Conservation (phyloP, 2,113 vertebrate genomes). For the Proterorhinus semilunaris region DNA sequence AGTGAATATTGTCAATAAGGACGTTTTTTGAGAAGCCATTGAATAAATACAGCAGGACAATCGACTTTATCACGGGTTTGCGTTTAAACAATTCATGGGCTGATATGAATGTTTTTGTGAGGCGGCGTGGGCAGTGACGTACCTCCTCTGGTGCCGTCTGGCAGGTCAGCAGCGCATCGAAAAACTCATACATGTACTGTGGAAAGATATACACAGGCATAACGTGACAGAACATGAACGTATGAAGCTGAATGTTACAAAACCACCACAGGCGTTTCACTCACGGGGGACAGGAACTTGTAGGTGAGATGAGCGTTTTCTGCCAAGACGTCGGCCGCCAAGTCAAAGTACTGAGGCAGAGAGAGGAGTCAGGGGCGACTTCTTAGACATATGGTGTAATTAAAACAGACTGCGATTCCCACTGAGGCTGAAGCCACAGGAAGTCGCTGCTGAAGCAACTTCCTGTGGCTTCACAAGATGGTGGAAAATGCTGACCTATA, state of each 20-base stretch:
- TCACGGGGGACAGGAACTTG: conserved; percentile 87
- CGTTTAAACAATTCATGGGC: no score
- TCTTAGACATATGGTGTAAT: conserved; percentile 44
- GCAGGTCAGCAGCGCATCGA: conserved; percentile 91
- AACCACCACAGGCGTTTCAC: neutral
- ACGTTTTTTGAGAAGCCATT: no score
- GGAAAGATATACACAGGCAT: neutral
- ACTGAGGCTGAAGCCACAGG: conserved; percentile 12
- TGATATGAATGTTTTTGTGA: neutral
- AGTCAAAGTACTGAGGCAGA: conserved; percentile 84
- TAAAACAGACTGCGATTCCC: conserved; percentile 25
- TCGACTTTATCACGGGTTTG: no score
- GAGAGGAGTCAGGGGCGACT: conserved; percentile 5
- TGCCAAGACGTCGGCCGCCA: conserved; percentile 94
- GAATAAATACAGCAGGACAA: neutral
- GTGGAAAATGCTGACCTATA: conserved; percentile 33
- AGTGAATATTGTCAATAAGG: no score
- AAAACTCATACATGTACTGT: conserved; percentile 90
- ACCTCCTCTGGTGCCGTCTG: conserved; percentile 94
- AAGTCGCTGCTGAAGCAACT: conserved; percentile 5
- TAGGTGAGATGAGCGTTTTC: conserved; percentile 95
- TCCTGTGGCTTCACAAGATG: conserved; percentile 6
- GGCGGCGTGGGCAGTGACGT: neutral
- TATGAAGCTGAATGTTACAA: neutral
- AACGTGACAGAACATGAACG: neutral